These are phyloP conservation scores for Raphicerus campestris DNA, from an alignment of 2,113 vertebrate species.

Conservation along the genomic window DNA sequence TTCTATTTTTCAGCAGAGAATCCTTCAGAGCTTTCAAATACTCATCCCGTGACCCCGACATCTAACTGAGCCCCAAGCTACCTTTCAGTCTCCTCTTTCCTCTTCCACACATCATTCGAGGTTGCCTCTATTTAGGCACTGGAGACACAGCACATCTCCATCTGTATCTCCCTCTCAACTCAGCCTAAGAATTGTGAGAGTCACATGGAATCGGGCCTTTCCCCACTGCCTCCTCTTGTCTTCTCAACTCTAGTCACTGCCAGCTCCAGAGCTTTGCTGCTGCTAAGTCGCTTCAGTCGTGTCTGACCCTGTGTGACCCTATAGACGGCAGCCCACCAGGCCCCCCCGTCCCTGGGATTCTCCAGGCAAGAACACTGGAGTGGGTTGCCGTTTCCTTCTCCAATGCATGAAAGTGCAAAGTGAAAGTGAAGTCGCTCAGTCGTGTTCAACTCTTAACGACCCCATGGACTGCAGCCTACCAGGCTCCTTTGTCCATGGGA, in stretches of 20 bases:
- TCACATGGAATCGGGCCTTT: background rate
- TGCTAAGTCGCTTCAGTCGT: background rate
- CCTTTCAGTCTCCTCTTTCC: background rate
- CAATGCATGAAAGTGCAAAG: too few relatives aligned
- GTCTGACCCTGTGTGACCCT: background rate
- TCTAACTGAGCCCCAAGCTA: background rate
- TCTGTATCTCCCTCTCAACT: background rate
- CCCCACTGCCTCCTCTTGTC: accelerated
- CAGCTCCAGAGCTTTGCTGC: background rate
- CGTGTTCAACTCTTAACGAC: too few relatives aligned
- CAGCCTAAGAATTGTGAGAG: too few relatives aligned
- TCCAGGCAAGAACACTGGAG: too few relatives aligned
- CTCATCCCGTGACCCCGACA: accelerated
- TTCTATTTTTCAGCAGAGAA: background rate
- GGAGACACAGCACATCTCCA: too few relatives aligned
- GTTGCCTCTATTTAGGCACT: too few relatives aligned
- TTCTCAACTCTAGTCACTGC: background rate
- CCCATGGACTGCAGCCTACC: too few relatives aligned
- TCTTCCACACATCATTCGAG: background rate
- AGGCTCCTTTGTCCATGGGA: too few relatives aligned
- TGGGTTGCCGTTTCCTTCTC: too few relatives aligned
- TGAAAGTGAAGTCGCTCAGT: too few relatives aligned
- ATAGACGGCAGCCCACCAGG: background rate
- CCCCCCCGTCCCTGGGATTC: too few relatives aligned
- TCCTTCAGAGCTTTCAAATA: background rate